Evolutionary conservation across 1,140 invertebrate genomes (phyloP).

Genomic region (Acromyrmex heyeri): DNA sequence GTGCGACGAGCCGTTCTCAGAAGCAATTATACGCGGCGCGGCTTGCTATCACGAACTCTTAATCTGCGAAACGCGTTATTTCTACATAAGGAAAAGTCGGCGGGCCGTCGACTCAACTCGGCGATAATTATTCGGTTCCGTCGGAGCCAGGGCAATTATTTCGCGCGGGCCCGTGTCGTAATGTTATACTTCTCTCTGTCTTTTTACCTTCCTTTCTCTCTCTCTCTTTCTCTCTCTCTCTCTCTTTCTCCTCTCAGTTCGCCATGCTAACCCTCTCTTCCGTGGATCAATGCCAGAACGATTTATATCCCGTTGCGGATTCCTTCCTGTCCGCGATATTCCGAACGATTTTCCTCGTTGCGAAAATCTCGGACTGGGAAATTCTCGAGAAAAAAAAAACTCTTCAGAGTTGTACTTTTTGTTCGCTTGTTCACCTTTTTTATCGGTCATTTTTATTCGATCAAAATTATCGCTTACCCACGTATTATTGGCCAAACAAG

Average conservation of each 20-base stretch:
- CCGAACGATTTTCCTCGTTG: neutral
- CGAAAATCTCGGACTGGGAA: constrained; percentile 15
- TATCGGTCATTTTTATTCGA: constrained; percentile 11
- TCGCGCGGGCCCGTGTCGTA: constrained; percentile 55
- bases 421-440: constrained; percentile 31
- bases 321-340: constrained; percentile 19
- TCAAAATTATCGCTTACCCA: constrained; percentile 15
- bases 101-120: constrained; percentile 36
- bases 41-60: constrained; percentile 44
- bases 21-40: constrained; percentile 59
- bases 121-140: constrained; percentile 55
- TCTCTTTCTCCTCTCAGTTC: no score
- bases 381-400: neutral
- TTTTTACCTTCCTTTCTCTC: no score
- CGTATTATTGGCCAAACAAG: neutral
- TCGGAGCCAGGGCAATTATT: constrained; percentile 43
- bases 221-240: neutral
- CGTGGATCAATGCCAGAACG: constrained; percentile 47
- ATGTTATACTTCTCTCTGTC: neutral
- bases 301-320: constrained; percentile 8
- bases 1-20: constrained; percentile 56
- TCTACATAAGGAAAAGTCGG: constrained; percentile 57
- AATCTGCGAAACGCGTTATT: constrained; percentile 59
- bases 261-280: neutral
- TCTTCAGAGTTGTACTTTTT: constrained; percentile 11